Conservation (phyloP, 2,888 invertebrate genomes). For the Dorcus parallelipipedus region DNA sequence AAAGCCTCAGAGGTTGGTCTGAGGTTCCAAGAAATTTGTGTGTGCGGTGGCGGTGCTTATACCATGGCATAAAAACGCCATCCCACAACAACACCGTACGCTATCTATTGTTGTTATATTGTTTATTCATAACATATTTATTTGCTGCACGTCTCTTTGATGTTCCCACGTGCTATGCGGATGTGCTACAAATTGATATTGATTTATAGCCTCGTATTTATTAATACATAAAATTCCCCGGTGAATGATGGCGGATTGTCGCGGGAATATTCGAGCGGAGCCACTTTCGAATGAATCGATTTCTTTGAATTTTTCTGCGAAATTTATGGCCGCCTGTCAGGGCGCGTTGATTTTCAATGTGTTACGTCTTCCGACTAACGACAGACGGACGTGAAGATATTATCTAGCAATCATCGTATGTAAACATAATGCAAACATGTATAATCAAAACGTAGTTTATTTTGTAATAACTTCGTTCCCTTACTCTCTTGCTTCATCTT, state of each 20-base stretch:
- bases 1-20: too few species aligned
- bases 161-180: constrained; percentile 38
- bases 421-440: too few species aligned
- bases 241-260: neutral
- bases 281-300: neutral
- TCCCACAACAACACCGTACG: constrained; percentile 30
- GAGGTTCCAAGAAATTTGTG: too few species aligned
- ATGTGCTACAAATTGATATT: constrained; percentile 39
- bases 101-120: constrained; percentile 37
- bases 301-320: neutral
- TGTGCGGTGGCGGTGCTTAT: constrained; percentile 33
- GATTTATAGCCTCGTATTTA: constrained; percentile 28
- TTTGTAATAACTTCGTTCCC: too few species aligned
- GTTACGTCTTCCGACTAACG: too few species aligned
- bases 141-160: constrained; percentile 36
- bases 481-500: too few species aligned
- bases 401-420: too few species aligned
- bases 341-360: too few species aligned
- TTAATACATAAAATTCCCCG: neutral
- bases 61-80: constrained; percentile 30
- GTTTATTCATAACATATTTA: constrained; percentile 36
- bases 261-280: neutral
- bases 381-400: too few species aligned
- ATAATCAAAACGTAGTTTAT: too few species aligned
- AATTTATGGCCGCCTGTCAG: neutral